Percentiles rank a stretch among this genome's conserved stretches.
Conservation (phyloP, 2,888 invertebrate genomes). For the Crioceris asparagi region DNA sequence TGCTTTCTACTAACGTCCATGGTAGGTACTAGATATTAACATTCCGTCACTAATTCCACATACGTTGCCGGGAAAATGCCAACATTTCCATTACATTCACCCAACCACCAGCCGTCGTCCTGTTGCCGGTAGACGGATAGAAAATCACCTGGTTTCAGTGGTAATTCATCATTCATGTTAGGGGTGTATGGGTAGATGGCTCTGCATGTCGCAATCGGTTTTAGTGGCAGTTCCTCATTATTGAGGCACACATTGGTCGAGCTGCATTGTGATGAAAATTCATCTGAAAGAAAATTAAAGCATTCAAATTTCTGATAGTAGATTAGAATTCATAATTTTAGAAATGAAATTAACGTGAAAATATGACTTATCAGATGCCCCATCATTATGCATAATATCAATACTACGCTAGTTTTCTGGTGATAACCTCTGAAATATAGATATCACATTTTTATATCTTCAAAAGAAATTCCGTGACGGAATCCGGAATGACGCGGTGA, state of each 20-base stretch:
- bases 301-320: too few relatives aligned
- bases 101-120: conserved; percentile 92
- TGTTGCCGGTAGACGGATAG: conserved; percentile 84
- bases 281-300: conserved; percentile 46
- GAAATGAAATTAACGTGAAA: too few relatives aligned
- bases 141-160: conserved; percentile 59
- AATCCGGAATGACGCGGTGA: too few relatives aligned
- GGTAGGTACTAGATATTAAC: too few relatives aligned
- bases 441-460: too few relatives aligned
- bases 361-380: too few relatives aligned
- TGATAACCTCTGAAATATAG: too few relatives aligned
- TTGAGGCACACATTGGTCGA: conserved; percentile 31
- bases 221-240: conserved; percentile 37
- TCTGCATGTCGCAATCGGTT: conserved; percentile 61
- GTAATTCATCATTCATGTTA: conserved; percentile 78
- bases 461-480: too few relatives aligned
- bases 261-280: conserved; percentile 67
- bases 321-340: too few relatives aligned
- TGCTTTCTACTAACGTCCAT: too few relatives aligned
- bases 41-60: conserved; percentile 46
- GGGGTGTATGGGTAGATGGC: conserved; percentile 84
- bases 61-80: conserved; percentile 94
- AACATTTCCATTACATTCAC: conserved; percentile 71
- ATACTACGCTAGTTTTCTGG: too few relatives aligned
- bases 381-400: too few relatives aligned